Evolutionary conservation across 2,797 vertebrate species (phyloP).

Genomic region (Onychomys leucogaster): DNA sequence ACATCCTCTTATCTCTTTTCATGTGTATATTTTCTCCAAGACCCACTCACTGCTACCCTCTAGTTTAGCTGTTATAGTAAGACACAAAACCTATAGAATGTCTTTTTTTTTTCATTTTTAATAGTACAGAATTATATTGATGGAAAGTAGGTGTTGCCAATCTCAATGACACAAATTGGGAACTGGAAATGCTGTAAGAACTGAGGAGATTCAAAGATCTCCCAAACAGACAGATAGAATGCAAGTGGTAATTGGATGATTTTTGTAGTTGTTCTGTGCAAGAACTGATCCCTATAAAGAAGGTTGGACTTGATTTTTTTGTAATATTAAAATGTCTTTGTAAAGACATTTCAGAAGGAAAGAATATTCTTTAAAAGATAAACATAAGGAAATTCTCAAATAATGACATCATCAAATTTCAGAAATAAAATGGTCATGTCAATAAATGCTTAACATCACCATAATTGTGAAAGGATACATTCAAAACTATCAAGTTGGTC

Average conservation of each 20-base stretch:
- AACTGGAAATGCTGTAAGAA: neutral
- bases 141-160: neutral
- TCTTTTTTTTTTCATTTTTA: neutral
- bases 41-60: neutral
- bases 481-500: neutral
- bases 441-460: neutral
- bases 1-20: neutral
- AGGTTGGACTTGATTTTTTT: neutral
- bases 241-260: neutral
- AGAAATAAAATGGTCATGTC: neutral
- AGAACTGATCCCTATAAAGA: neutral
- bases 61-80: neutral
- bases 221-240: neutral
- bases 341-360: neutral
- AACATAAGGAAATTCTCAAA: neutral
- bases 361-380: neutral
- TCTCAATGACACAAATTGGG: neutral
- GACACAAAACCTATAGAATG: neutral
- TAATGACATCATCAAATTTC: neutral
- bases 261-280: constrained; percentile 24
- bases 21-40: neutral
- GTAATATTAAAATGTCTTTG: neutral
- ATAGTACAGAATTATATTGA: neutral
- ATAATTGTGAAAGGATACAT: neutral
- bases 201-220: neutral